Percentiles rank a stretch among this genome's conserved stretches.
Evolutionary conservation across 2,888 invertebrate species (phyloP).

Genomic region (Andrena hattorfiana): DNA sequence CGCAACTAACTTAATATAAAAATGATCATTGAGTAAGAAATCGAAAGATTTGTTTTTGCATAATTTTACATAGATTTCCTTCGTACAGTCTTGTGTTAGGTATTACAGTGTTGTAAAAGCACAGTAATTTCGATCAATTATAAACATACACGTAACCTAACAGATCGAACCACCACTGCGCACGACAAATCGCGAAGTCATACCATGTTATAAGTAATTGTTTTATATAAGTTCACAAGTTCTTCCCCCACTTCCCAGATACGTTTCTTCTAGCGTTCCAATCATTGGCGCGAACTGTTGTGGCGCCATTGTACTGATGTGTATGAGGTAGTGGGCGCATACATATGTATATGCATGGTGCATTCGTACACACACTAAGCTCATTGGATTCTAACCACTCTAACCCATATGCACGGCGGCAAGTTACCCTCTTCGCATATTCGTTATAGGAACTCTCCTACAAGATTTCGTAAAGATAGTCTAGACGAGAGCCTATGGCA

Average conservation of each 20-base stretch:
- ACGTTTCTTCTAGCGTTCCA: neutral
- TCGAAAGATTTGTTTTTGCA: neutral
- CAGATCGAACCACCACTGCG: constrained; percentile 22
- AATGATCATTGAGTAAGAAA: constrained; percentile 7
- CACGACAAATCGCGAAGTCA: constrained; percentile 41
- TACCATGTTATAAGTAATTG: constrained; percentile 51
- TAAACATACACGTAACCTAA: constrained; percentile 55
- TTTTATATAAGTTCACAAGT: constrained; percentile 53
- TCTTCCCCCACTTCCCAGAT: constrained; percentile 9
- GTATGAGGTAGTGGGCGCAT: neutral
- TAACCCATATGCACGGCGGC: no score
- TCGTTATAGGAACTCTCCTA: no score
- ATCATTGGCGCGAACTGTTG: constrained; percentile 9
- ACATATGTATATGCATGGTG: neutral
- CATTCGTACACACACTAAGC: no score
- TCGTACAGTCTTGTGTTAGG: neutral
- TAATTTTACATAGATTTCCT: neutral
- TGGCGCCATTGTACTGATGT: neutral
- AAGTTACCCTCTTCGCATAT: no score
- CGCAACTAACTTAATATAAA: neutral
- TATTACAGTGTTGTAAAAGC: neutral
- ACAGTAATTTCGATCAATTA: constrained; percentile 7
- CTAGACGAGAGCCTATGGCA: no score
- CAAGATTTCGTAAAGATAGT: no score
- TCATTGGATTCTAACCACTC: no score